Evolutionary conservation across 2,113 vertebrate species (phyloP).

Genomic region (Parotia lawesii): DNA sequence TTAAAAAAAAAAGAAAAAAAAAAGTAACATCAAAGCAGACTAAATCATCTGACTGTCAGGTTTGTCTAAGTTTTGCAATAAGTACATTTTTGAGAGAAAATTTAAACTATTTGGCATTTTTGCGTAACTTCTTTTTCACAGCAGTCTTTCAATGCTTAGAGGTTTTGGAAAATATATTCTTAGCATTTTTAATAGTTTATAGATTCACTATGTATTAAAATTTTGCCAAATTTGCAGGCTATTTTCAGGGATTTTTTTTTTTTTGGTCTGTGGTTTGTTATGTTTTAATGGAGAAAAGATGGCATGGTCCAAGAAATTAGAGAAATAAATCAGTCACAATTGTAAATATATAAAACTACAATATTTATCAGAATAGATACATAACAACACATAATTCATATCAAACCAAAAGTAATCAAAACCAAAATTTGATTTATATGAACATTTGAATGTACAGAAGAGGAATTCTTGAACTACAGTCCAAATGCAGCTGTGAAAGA

Average conservation of each 20-base stretch:
- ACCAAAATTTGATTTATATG: background rate
- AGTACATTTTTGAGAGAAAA: background rate
- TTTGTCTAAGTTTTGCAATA: background rate
- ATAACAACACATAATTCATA: background rate
- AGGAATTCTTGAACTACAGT: background rate
- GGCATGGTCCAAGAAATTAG: background rate
- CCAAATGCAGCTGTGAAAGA: background rate
- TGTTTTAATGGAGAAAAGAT: background rate
- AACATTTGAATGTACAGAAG: background rate
- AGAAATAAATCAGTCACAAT: background rate
- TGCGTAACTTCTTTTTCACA: background rate
- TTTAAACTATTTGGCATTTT: background rate
- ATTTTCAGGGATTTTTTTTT: background rate
- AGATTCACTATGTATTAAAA: background rate
- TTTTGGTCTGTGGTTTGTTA: background rate
- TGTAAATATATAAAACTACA: background rate
- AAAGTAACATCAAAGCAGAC: background rate
- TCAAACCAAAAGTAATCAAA: background rate
- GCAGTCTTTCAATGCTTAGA: background rate
- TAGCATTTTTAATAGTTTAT: background rate
- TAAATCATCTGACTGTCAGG: background rate
- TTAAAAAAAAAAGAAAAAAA: background rate
- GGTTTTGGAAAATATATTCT: background rate
- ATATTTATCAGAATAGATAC: background rate
- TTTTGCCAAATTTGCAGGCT: rapidly evolving